Conservation (phyloP, 2,113 vertebrate genomes). For the Poeciliopsis occidentalis region DNA sequence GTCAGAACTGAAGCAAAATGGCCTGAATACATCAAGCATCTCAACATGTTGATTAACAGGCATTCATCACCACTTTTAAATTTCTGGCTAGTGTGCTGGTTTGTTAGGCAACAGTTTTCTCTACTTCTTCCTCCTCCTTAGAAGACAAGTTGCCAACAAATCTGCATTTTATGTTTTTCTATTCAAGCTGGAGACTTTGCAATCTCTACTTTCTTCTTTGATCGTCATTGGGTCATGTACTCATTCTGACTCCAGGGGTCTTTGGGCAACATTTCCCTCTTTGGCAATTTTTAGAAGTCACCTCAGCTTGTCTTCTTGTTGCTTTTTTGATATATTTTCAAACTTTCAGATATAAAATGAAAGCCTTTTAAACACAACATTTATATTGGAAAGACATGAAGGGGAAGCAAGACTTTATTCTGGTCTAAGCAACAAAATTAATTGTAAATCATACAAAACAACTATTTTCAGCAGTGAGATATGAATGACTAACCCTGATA, state of each 20-base stretch:
- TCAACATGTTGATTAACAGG: neutral
- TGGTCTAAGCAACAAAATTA: constrained; percentile 17
- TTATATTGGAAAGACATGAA: neutral
- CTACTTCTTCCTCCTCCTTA: neutral
- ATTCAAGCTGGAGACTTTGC: neutral
- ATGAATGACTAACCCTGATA: constrained; percentile 39
- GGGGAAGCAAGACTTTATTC: constrained; percentile 36
- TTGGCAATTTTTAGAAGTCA: neutral
- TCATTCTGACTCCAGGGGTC: no score
- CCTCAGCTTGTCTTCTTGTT: neutral
- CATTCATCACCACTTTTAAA: neutral
- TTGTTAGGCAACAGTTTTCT: neutral
- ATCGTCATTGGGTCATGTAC: no score
- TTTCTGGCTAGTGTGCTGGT: neutral
- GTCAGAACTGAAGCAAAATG: neutral
- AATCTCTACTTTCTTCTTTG: no score
- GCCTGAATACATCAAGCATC: neutral
- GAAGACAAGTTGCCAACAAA: neutral
- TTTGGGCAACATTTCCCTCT: neutral
- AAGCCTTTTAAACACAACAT: neutral
- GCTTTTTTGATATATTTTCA: neutral
- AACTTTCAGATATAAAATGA: neutral
- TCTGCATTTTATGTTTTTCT: neutral
- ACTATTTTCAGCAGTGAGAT: constrained; percentile 11
- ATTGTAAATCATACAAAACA: constrained; percentile 39